Conservation (phyloP, 2,113 vertebrate genomes). For the Vidua macroura region DNA sequence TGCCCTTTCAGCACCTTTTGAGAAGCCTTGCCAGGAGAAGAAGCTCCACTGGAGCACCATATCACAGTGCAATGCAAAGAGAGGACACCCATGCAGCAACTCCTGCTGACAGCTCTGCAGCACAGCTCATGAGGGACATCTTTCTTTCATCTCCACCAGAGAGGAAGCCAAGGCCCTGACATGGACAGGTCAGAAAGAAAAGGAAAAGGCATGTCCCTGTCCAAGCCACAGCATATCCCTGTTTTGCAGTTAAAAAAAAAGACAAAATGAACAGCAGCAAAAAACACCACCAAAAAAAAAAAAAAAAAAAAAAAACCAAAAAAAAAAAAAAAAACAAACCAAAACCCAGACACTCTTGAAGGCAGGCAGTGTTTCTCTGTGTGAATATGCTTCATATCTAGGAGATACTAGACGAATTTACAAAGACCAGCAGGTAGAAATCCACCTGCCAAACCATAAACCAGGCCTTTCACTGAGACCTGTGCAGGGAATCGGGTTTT, state of each 20-base stretch:
- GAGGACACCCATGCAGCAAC: not conserved
- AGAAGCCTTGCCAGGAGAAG: not conserved
- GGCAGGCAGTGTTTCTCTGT: not conserved
- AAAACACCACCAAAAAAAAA: rapidly evolving
- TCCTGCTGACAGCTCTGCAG: not conserved
- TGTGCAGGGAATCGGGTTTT: not conserved
- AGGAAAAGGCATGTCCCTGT: not conserved
- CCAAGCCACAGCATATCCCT: not conserved
- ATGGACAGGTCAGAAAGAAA: not conserved
- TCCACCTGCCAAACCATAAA: not conserved
- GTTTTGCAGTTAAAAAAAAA: not conserved
- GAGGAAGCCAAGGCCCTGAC: not conserved
- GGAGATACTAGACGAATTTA: not conserved
- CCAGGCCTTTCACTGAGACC: not conserved
- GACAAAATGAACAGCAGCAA: not conserved
- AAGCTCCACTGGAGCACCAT: not conserved
- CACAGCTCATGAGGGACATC: not conserved
- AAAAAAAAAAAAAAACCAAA: not conserved
- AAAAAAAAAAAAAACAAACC: rapidly evolving
- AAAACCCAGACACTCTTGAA: not conserved
- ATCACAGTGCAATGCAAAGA: not conserved
- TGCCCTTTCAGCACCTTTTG: not conserved
- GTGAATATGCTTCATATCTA: not conserved
- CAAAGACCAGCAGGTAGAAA: not conserved
- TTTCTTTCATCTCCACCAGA: not conserved